phyloP scores from a whole-genome alignment of 2,888 invertebrate species.

The Herminia tarsipennalis region DNA sequence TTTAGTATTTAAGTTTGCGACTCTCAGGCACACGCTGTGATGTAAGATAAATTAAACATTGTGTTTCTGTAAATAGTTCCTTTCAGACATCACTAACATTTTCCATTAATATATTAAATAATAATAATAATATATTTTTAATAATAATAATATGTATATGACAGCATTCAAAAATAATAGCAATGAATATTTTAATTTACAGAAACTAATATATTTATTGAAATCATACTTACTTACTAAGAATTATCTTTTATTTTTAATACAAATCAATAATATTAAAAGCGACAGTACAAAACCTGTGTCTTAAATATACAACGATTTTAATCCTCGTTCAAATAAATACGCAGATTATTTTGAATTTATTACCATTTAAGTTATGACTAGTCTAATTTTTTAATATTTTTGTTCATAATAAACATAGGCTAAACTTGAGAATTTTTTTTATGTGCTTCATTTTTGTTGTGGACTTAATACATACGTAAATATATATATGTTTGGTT shows the following conservation, averaged over 20 bases:
- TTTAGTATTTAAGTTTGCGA: constrained; percentile 68
- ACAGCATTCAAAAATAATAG: constrained; percentile 18
- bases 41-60: constrained; percentile 67
- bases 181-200: constrained; percentile 26
- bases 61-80: constrained; percentile 55
- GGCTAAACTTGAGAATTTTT: background rate
- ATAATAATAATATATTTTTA: constrained; percentile 5
- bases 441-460: background rate
- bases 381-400: constrained; percentile 35
- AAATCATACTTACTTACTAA: constrained; percentile 20
- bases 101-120: constrained; percentile 8
- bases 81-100: constrained; percentile 33
- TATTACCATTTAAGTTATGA: constrained; percentile 33
- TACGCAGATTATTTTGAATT: constrained; percentile 32
- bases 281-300: constrained; percentile 63
- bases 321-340: constrained; percentile 28
- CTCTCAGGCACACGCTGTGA: constrained; percentile 84
- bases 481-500: no score
- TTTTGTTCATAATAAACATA: constrained; percentile 6
- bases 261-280: constrained; percentile 20
- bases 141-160: constrained; percentile 6
- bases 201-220: constrained; percentile 43
- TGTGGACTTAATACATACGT: background rate
- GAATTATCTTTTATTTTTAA: constrained; percentile 19
- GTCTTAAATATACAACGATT: constrained; percentile 62